Evolutionary conservation across 2,113 vertebrate genomes (phyloP), one percentile per base, ranked within the genome.

Genomic region (Oncorhynchus mykiss): DNA sequence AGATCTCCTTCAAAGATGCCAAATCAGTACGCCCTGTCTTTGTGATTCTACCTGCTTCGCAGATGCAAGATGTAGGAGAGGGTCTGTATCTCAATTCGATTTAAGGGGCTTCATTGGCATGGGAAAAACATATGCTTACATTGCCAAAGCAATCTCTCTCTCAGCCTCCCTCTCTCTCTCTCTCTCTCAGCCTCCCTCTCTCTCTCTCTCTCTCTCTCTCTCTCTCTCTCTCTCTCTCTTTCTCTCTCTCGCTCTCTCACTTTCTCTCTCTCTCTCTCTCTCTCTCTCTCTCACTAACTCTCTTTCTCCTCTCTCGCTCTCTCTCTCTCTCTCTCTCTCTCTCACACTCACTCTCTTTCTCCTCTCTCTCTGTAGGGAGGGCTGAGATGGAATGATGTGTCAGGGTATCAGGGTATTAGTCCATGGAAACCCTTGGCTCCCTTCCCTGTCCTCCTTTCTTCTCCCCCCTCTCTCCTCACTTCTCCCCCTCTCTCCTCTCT

Each of bases 251-350:
- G 2, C 27, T 27, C 1, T 27, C 25, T 27, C n/a, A n/a, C n/a
- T n/a, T n/a, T n/a, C 25, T 27, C 25, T 27, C 25, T 27, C 25
- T 27, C 27, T 27, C 27, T 27, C 27, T 27, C 27, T 2, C 27
- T 27, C 1, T 27, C 27, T 27, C 27, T 27, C 27, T 27, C 27
- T 83, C 78, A 24, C 22, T 24, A 24, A 24, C 24, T 25, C 24
- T 25, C 24, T 25, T 25, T 24, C 22, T 24, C 22, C 22, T 24
- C 22, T 66, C 39, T 49, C 25, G 12, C 48, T 82, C 73, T 76
- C 75, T 79, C 71, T 73, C 82, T 73, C n/a, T 54, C 22, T 24
- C 14, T 62, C n/a, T 48, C 1, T 71, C 45, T 49, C 69, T 22
- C 5, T 16, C n/a, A 54, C 2, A 25, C 22, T 51, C 7, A 18